Conservation (phyloP, 2,797 vertebrate species). For the Parauchenoglanis ngamensis region DNA sequence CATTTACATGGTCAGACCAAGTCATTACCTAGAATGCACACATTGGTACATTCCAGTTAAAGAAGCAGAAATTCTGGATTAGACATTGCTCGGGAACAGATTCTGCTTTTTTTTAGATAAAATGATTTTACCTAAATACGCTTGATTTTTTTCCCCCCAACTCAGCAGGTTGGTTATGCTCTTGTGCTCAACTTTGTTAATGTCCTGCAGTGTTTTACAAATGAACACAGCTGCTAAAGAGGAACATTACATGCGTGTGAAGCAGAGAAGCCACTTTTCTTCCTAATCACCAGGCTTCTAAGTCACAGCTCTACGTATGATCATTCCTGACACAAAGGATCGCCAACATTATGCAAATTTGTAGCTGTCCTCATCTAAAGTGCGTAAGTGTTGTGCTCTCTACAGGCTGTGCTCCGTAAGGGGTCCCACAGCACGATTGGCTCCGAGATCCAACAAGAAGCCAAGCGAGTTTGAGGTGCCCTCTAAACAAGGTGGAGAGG, state of each 20-base stretch:
- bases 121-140: neutral
- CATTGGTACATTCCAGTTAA: neutral
- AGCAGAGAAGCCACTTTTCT: conserved; percentile 9
- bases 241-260: conserved; percentile 17
- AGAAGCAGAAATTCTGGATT: neutral
- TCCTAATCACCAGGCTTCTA: conserved; percentile 31
- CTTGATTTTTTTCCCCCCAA: conserved; percentile 52
- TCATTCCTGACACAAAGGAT: conserved; percentile 66
- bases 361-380: neutral
- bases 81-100: neutral
- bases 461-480: conserved; percentile 37
- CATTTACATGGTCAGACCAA: conserved; percentile 17
- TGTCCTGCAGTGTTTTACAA: conserved; percentile 21
- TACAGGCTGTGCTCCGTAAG: neutral
- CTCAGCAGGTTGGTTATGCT: conserved; percentile 1
- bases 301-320: conserved; percentile 70
- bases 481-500: conserved; percentile 42
- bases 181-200: neutral
- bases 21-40: conserved; percentile 28
- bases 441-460: conserved; percentile 7
- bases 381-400: neutral
- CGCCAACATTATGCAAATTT: conserved; percentile 55
- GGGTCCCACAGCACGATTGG: conserved; percentile 9
- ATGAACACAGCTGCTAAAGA: conserved; percentile 21
- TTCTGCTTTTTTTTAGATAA: neutral